Percentiles rank a stretch among this genome's conserved stretches.
Evolutionary conservation across 2,113 vertebrate genomes (phyloP).

Genomic region (Notarius lentiginosus): DNA sequence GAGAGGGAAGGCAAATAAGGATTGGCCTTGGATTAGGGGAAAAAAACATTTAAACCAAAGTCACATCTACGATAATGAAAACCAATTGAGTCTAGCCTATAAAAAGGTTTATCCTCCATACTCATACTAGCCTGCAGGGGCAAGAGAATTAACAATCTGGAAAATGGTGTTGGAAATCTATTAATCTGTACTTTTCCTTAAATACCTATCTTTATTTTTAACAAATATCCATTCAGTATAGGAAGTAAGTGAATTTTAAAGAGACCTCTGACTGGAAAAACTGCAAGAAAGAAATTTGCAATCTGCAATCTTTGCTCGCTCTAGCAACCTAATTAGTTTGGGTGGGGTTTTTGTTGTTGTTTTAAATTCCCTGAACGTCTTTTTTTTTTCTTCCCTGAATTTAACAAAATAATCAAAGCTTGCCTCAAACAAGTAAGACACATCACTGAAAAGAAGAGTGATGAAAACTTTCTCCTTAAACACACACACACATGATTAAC

Average conservation of each 20-base stretch:
- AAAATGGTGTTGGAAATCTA: slow-evolving; percentile 65
- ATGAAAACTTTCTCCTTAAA: neutral
- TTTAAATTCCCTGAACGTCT: neutral
- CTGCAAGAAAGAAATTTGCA: slow-evolving; percentile 49
- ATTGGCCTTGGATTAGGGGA: slow-evolving; percentile 43
- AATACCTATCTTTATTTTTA: slow-evolving; percentile 67
- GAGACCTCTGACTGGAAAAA: slow-evolving; percentile 56
- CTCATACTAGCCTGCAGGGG: slow-evolving; percentile 74
- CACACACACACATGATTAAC: neutral
- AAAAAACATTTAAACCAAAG: slow-evolving; percentile 60
- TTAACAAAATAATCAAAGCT: slow-evolving; percentile 27
- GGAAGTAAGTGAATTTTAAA: slow-evolving; percentile 56
- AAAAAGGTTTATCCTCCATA: slow-evolving; percentile 77
- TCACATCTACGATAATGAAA: slow-evolving; percentile 77
- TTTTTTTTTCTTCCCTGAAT: neutral
- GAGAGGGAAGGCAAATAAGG: slow-evolving; percentile 25
- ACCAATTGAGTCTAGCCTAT: slow-evolving; percentile 75
- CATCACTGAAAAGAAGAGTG: neutral
- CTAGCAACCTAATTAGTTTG: slow-evolving; percentile 40
- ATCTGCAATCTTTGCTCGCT: slow-evolving; percentile 27
- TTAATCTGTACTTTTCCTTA: slow-evolving; percentile 64
- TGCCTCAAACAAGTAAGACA: neutral
- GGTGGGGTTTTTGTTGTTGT: neutral
- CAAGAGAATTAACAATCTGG: slow-evolving; percentile 72
- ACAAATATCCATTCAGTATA: slow-evolving; percentile 63